These are phyloP conservation scores for Aplysia californica DNA, from an alignment of 1,140 invertebrate species.

Conservation along the genomic window DNA sequence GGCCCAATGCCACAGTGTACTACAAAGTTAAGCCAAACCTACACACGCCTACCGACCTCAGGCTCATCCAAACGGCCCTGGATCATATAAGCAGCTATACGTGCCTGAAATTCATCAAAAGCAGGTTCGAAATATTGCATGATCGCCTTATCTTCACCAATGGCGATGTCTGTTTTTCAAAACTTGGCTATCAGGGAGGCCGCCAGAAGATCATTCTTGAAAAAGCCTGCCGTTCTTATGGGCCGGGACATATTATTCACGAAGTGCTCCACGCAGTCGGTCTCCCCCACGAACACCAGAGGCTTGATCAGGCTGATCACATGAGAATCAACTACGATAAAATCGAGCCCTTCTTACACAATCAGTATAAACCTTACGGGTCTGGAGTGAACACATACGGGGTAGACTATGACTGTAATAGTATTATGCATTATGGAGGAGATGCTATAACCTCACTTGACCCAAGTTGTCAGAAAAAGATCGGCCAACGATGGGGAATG, in stretches of 20 bases:
- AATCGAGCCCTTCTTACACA: constrained; percentile 69
- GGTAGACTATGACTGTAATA: constrained; percentile 71
- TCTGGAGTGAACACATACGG: constrained; percentile 65
- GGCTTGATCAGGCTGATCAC: constrained; percentile 75
- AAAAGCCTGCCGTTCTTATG: constrained; percentile 26
- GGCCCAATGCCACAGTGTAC: no score
- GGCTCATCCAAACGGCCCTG: no score
- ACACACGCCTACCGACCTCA: no score
- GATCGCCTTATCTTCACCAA: constrained; percentile 36
- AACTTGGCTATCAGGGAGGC: neutral
- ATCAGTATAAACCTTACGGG: constrained; percentile 68
- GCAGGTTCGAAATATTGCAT: constrained; percentile 6
- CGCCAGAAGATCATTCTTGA: constrained; percentile 5
- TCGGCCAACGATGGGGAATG: constrained; percentile 43
- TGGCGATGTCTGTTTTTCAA: constrained; percentile 38
- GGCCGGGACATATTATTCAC: constrained; percentile 59
- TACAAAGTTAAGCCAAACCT: no score
- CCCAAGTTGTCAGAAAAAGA: constrained; percentile 37
- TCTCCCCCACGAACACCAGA: constrained; percentile 75
- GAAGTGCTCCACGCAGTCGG: constrained; percentile 70
- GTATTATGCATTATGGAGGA: constrained; percentile 65
- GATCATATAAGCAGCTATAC: no score
- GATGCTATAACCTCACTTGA: constrained; percentile 50
- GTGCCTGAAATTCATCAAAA: constrained; percentile 39
- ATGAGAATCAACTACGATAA: constrained; percentile 75